These are phyloP conservation scores for Oncorhynchus keta DNA, from an alignment of 2,113 vertebrate genomes.

Conservation along the genomic window DNA sequence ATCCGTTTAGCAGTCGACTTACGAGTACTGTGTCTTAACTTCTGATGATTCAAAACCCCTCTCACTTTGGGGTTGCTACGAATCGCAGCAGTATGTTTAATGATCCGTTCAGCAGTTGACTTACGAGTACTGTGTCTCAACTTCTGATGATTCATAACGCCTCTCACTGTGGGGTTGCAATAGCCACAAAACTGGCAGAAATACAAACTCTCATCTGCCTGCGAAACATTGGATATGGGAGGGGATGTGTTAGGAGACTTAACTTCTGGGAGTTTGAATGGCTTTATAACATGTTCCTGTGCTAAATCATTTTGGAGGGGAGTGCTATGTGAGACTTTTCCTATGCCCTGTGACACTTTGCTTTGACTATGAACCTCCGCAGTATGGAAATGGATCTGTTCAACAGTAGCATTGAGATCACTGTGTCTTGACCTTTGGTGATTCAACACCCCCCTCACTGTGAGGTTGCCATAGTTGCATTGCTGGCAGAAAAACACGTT, in stretches of 20 bases:
- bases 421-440: conserved; percentile 84
- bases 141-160: conserved; percentile 84
- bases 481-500: conserved; percentile 81
- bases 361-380: neutral
- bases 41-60: conserved; percentile 84
- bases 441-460: conserved; percentile 81
- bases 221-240: conserved; percentile 49
- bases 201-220: conserved; percentile 69
- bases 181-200: conserved; percentile 87
- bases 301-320: neutral
- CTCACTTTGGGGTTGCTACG: conserved; percentile 78
- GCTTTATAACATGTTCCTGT: neutral
- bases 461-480: conserved; percentile 83
- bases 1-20: conserved; percentile 75
- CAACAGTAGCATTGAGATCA: conserved; percentile 80
- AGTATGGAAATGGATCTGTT: neutral
- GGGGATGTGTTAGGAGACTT: neutral
- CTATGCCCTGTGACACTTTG: neutral
- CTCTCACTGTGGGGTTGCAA: conserved; percentile 80
- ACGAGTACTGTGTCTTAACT: conserved; percentile 81
- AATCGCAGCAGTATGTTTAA: conserved; percentile 66
- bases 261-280: neutral
- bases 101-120: conserved; percentile 72
- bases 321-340: neutral
- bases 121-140: conserved; percentile 80